Percentiles rank a stretch among this genome's conserved stretches.
Conservation (phyloP, 2,888 invertebrate species). For the Acrocyrtus sp. region DNA sequence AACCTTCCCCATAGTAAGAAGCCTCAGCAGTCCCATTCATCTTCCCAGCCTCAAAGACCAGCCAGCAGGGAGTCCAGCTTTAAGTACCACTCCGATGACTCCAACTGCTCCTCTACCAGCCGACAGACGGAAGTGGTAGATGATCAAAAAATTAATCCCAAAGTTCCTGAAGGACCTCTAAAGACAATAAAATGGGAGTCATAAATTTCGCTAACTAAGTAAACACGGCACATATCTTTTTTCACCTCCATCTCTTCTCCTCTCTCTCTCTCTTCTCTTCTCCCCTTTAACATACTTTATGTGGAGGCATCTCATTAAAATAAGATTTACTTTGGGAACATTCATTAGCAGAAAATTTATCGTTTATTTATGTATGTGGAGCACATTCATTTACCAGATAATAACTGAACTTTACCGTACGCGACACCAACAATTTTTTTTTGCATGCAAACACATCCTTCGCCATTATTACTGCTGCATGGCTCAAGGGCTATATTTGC, state of each 20-base stretch:
- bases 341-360: constrained; percentile 44
- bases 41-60: constrained; percentile 38
- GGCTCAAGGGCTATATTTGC: constrained; percentile 49
- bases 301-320: constrained; percentile 49
- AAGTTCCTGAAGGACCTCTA: constrained; percentile 66
- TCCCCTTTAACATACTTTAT: too few relatives aligned
- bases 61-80: constrained; percentile 59
- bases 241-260: too few relatives aligned
- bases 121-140: constrained; percentile 55
- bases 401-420: constrained; percentile 23
- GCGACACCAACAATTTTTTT: background rate
- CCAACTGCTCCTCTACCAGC: constrained; percentile 60
- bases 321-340: constrained; percentile 37
- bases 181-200: constrained; percentile 10
- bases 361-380: constrained; percentile 46
- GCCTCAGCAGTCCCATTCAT: constrained; percentile 22
- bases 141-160: constrained; percentile 60
- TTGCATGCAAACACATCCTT: constrained; percentile 7
- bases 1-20: constrained; percentile 24
- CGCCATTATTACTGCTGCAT: constrained; percentile 21
- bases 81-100: constrained; percentile 62
- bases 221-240: too few relatives aligned
- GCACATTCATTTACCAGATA: constrained; percentile 15
- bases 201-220: too few relatives aligned
- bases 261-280: constrained; percentile 7